Base-by-base conservation (phyloP, 2,113 vertebrate genomes). In the Cromileptes altivelis region DNA sequence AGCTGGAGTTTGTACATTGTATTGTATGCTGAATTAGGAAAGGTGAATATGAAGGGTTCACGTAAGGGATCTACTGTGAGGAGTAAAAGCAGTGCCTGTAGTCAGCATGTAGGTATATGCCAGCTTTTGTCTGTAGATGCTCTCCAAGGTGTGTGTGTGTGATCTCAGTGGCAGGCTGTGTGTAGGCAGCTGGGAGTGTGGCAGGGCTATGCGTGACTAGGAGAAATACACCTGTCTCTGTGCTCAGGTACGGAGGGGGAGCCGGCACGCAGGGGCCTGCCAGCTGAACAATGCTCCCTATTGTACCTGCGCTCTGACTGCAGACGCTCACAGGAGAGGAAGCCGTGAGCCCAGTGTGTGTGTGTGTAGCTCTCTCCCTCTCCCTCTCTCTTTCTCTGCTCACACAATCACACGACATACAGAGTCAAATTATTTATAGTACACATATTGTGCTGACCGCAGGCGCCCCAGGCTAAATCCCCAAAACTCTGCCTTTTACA, bases 181-280 rank as follows among this genome's bases (percentile, higher is more conserved):
- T 91, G 91, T 75, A 89, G 84, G 93, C 91, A 94, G 90, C 79
- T 88, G 91, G 86, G 90, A 92, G 93, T 92, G 89, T 92, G 90
- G 89, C 91, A 84, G 89, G 72, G 92, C 93, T 95, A 84, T 93
- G 95, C 96, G 95, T 95, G 95, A 95, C 88, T 94, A 94, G 94
- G 85, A 91, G 90, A 92, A 95, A 96, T 97, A 95, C 96, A 97
- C 96, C 96, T 97, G 97, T 96, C 95, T 96, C 93, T 85, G 94
- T 90, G 92, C 67, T 90, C 95, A 96, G 96, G 96, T 96, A 96
- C 82, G 87, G 89, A 88, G 90, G 92, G 93, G 91, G 93, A 89
- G 92, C 84, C 82, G 69, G 93, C 97, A 96, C 91, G 97, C 96
- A 95, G 92, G 87, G 96, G 93, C 97, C 95, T 97, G 97, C 92